These are phyloP conservation scores for Prunella himalayana DNA, from an alignment of 2,113 vertebrate species.

Conservation along the genomic window DNA sequence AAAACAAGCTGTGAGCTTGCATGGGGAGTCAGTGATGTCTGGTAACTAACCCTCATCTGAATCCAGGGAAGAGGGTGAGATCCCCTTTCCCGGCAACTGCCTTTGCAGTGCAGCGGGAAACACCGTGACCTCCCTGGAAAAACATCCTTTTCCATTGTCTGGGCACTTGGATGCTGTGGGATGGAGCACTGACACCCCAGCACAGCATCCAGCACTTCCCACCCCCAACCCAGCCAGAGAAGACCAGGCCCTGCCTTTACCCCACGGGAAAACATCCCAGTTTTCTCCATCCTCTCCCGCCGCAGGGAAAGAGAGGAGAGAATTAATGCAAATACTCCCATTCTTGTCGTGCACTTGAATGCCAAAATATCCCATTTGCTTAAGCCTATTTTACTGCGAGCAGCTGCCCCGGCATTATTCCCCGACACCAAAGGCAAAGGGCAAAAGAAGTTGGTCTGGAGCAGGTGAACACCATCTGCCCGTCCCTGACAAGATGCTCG, in stretches of 20 bases:
- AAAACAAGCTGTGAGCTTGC: not conserved
- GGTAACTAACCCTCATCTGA: accelerated
- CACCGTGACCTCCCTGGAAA: accelerated
- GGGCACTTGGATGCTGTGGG: not conserved
- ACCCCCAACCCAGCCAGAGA: not conserved
- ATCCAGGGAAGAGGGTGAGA: not conserved
- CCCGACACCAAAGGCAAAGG: constrained; percentile 66
- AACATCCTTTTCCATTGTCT: not conserved
- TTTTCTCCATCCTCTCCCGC: constrained; percentile 4
- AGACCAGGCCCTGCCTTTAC: not conserved
- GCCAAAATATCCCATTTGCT: constrained; percentile 65
- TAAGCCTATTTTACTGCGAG: constrained; percentile 73
- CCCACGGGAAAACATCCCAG: not conserved
- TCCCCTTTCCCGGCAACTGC: accelerated
- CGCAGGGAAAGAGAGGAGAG: not conserved
- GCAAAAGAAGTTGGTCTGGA: constrained; percentile 69
- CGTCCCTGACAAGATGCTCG: constrained; percentile 63
- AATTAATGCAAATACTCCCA: constrained; percentile 63
- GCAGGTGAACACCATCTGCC: constrained; percentile 83
- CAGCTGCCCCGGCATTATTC: constrained; percentile 79
- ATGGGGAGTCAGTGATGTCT: not conserved
- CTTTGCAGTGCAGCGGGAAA: not conserved
- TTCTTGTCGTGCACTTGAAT: constrained; percentile 70
- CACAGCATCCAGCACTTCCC: not conserved
- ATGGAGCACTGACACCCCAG: not conserved